These are phyloP conservation scores for Synergus japonicus DNA, from an alignment of 2,888 invertebrate genomes.

Conservation along the genomic window DNA sequence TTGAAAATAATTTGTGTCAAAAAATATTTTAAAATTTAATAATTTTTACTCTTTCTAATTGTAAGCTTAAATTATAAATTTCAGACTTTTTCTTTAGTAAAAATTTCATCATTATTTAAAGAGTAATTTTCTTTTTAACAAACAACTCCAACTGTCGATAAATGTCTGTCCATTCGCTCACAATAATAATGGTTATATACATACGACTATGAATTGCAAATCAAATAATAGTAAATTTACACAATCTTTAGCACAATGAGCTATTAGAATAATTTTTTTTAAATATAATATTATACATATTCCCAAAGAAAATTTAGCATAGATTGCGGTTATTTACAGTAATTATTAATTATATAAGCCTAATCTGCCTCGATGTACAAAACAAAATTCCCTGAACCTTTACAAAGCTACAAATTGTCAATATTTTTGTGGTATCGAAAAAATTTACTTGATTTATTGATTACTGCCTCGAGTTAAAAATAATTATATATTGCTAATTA, in stretches of 20 bases:
- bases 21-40: too few relatives aligned
- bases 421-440: not conserved
- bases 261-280: slow-evolving; percentile 7
- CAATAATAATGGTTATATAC: not conserved
- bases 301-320: not conserved
- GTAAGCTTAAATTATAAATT: too few relatives aligned
- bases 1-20: too few relatives aligned
- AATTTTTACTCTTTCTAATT: too few relatives aligned
- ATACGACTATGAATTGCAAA: slow-evolving; percentile 1
- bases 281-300: slow-evolving; percentile 3
- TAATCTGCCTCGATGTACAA: slow-evolving; percentile 3
- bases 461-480: slow-evolving; percentile 18
- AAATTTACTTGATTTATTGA: not conserved
- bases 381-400: slow-evolving; percentile 36
- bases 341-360: slow-evolving; percentile 17
- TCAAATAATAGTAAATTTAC: not conserved
- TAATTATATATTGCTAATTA: not conserved
- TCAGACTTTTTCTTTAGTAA: not conserved
- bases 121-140: not conserved
- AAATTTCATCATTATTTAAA: not conserved
- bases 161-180: not conserved
- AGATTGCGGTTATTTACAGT: slow-evolving; percentile 9
- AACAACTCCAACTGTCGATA: not conserved
- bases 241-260: slow-evolving; percentile 22
- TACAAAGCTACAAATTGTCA: not conserved